Conservation (phyloP, 2,797 vertebrate genomes). For the Parauchenoglanis ngamensis region DNA sequence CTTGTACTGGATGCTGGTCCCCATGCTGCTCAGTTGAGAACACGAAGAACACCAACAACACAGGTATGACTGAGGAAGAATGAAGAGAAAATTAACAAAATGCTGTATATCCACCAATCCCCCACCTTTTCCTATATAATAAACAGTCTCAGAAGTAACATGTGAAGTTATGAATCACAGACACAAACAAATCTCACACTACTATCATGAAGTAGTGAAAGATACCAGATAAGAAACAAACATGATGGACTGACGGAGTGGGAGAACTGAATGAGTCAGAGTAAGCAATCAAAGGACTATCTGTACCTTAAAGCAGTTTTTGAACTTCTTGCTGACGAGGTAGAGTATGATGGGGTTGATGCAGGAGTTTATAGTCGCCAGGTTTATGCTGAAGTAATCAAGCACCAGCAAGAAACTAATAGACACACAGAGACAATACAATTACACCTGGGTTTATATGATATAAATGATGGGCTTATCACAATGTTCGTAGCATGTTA, state of each 20-base stretch:
- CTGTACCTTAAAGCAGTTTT: constrained; percentile 92
- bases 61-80: constrained; percentile 77
- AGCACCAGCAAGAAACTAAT: constrained; percentile 87
- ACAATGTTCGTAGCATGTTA: neutral
- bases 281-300: neutral
- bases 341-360: constrained; percentile 96
- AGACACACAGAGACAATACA: neutral
- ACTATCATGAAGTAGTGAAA: neutral
- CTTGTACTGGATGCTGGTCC: constrained; percentile 84
- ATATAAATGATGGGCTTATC: neutral
- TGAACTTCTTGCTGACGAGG: constrained; percentile 96
- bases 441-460: neutral
- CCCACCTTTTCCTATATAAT: neutral
- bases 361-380: constrained; percentile 95
- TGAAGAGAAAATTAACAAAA: constrained; percentile 8
- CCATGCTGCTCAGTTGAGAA: constrained; percentile 75
- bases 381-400: constrained; percentile 90
- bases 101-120: neutral
- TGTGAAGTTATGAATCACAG: neutral
- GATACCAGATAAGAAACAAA: neutral
- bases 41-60: constrained; percentile 83
- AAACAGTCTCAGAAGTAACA: neutral
- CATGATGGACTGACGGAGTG: neutral
- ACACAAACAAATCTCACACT: neutral
- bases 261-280: constrained; percentile 3